phyloP scores from a whole-genome alignment of 2,797 vertebrate genomes.

The Anguilla marmorata region DNA sequence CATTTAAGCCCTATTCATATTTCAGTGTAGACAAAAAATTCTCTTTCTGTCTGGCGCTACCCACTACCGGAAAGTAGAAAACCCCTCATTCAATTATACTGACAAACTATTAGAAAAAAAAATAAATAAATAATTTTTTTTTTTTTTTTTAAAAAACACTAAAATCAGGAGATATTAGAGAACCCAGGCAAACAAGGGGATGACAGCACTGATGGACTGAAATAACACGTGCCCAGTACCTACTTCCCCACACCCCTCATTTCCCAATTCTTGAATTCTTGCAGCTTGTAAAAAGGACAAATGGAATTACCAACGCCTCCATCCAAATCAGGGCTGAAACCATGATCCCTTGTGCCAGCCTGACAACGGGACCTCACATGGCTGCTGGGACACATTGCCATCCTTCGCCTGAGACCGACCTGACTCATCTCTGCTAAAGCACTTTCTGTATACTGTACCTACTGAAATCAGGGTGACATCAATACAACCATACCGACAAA shows the following conservation, averaged over 20 bases:
- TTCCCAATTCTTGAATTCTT: conserved; percentile 56
- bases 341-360: conserved; percentile 54
- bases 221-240: not conserved
- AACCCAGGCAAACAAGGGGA: not conserved
- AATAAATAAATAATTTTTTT: not conserved
- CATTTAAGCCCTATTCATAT: not conserved
- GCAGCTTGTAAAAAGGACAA: conserved; percentile 53
- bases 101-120: not conserved
- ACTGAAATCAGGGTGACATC: not conserved
- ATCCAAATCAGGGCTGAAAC: conserved; percentile 50
- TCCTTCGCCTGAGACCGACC: not conserved
- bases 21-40: not conserved
- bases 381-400: not conserved
- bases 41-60: not conserved
- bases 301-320: conserved; percentile 62
- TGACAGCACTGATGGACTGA: not conserved
- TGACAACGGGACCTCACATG: conserved; percentile 58
- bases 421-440: not conserved
- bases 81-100: no score
- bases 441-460: not conserved
- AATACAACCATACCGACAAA: not conserved
- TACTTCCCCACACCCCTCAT: conserved; percentile 5
- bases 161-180: not conserved
- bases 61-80: not conserved
- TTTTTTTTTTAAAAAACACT: not conserved